Conservation (phyloP, 2,113 vertebrate genomes). For the Microtus ochrogaster region DNA sequence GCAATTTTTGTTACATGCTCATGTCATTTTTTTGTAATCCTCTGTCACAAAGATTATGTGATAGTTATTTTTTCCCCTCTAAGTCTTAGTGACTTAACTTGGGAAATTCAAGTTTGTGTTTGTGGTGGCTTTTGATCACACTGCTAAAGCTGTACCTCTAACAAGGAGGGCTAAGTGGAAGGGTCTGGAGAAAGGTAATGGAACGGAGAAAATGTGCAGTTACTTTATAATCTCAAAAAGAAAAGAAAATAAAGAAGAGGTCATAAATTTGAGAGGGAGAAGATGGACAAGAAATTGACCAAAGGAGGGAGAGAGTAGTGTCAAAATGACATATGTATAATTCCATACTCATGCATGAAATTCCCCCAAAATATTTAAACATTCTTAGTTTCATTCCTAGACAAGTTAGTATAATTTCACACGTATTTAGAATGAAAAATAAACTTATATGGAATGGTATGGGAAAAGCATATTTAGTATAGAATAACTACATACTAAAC, state of each 20-base stretch:
- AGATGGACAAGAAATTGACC: not conserved
- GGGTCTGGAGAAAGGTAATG: not conserved
- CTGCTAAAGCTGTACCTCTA: not conserved
- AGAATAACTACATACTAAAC: not conserved
- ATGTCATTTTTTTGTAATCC: not conserved
- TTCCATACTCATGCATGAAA: not conserved
- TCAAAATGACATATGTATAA: not conserved
- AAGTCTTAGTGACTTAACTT: not conserved
- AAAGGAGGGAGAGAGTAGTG: not conserved
- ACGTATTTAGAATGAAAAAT: conserved; percentile 45
- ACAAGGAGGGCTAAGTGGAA: not conserved
- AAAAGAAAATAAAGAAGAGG: not conserved
- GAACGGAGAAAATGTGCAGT: not conserved
- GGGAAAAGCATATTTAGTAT: not conserved
- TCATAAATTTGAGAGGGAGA: not conserved
- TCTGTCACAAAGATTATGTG: not conserved
- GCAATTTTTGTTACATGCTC: not conserved
- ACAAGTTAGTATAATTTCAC: conserved; percentile 12
- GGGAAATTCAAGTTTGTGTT: not conserved
- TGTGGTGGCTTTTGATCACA: not conserved
- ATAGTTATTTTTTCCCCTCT: not conserved
- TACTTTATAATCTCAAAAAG: not conserved
- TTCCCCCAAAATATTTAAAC: not conserved
- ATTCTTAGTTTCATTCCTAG: not conserved
- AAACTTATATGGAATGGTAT: not conserved